These are phyloP conservation scores for Trogon melanurus DNA, from an alignment of 2,113 vertebrate species.

Conservation along the genomic window DNA sequence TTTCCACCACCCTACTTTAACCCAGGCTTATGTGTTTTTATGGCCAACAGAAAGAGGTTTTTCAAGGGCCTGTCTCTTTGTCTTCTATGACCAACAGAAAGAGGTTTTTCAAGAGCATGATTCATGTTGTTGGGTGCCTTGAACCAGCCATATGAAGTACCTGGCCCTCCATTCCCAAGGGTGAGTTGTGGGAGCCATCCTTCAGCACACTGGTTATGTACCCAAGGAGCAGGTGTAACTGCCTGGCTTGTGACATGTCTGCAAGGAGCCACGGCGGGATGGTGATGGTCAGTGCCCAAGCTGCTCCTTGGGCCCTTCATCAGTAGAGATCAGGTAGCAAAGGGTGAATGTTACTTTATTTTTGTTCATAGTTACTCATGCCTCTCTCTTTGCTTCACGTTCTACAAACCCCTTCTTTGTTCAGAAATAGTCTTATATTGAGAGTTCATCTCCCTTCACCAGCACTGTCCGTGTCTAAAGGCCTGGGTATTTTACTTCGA, in stretches of 20 bases:
- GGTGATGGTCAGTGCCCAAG: background rate
- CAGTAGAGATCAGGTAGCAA: background rate
- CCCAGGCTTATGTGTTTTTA: background rate
- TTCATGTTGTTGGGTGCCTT: background rate
- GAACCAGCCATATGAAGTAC: background rate
- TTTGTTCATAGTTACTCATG: background rate
- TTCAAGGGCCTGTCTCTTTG: background rate
- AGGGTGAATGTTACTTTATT: background rate
- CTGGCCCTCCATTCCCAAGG: background rate
- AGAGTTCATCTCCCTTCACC: background rate
- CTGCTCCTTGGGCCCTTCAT: background rate
- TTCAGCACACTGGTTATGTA: background rate
- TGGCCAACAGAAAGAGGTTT: background rate
- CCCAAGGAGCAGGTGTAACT: background rate
- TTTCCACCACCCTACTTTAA: background rate
- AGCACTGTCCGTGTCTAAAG: background rate
- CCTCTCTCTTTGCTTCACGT: background rate
- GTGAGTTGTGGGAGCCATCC: background rate
- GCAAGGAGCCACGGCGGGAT: background rate
- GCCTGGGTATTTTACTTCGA: background rate
- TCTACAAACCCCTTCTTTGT: background rate
- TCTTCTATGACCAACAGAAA: background rate
- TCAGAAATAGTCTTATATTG: background rate
- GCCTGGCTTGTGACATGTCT: background rate
- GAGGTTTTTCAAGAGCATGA: background rate